Evolutionary conservation across 2,888 invertebrate species (phyloP).

Genomic region (Hipparchia sbordonii): DNA sequence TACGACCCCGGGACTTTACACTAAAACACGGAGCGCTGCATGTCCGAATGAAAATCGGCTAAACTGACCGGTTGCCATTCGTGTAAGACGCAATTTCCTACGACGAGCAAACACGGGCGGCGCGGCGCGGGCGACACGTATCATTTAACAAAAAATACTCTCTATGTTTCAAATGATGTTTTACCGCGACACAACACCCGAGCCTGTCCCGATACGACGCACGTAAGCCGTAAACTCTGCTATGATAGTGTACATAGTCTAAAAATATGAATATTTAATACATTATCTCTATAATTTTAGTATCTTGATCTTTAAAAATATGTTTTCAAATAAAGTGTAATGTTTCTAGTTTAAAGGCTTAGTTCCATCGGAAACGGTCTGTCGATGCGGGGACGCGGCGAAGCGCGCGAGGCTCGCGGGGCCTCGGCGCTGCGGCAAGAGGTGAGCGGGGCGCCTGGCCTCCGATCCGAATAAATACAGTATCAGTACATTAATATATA

Average conservation of each 20-base stretch:
- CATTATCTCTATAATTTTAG: not conserved
- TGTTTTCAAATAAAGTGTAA: conserved; percentile 3
- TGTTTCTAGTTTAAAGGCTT: not conserved
- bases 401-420: not conserved
- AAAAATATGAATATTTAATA: conserved; percentile 13
- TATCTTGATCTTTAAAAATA: conserved; percentile 7
- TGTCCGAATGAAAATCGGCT: too few species aligned
- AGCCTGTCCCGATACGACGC: not conserved
- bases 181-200: not conserved
- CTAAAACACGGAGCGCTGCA: too few species aligned
- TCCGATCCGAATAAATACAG: not conserved
- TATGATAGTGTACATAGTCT: conserved; percentile 10
- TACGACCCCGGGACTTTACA: too few species aligned
- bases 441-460: not conserved
- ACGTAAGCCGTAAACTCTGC: not conserved
- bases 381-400: not conserved
- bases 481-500: not conserved
- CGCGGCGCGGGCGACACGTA: too few species aligned
- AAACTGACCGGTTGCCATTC: too few species aligned
- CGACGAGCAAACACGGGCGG: too few species aligned
- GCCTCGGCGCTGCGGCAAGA: too few species aligned
- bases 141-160: not conserved
- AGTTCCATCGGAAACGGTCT: not conserved
- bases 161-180: not conserved
- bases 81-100: too few species aligned